Evolutionary conservation across 2,888 invertebrate genomes (phyloP).

Genomic region (Cheilosia grossa): DNA sequence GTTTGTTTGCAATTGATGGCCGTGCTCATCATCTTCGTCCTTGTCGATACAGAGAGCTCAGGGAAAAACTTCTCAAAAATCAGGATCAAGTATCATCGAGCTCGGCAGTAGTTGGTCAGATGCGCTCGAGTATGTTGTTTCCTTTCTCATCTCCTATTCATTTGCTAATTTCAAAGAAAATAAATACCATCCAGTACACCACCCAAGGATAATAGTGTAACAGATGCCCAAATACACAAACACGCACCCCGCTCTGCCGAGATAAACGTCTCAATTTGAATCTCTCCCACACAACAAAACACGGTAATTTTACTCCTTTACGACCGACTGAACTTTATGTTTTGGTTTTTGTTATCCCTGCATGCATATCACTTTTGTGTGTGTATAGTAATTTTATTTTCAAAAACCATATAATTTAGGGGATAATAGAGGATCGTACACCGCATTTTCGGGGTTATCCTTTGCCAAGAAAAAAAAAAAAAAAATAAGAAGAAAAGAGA

Average conservation of each 20-base stretch:
- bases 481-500: slow-evolving; percentile 12
- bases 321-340: slow-evolving; percentile 59
- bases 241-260: not conserved
- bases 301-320: slow-evolving; percentile 61
- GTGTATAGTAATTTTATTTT: slow-evolving; percentile 63
- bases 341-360: slow-evolving; percentile 52
- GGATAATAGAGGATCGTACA: slow-evolving; percentile 67
- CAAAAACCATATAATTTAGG: slow-evolving; percentile 71
- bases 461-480: slow-evolving; percentile 13
- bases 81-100: slow-evolving; percentile 57
- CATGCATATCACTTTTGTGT: slow-evolving; percentile 61
- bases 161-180: slow-evolving; percentile 63
- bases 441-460: slow-evolving; percentile 55
- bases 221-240: slow-evolving; percentile 53
- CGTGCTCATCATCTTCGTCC: slow-evolving; percentile 41
- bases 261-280: slow-evolving; percentile 66
- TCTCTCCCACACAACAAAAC: slow-evolving; percentile 15
- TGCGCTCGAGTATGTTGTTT: slow-evolving; percentile 28
- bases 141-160: slow-evolving; percentile 19
- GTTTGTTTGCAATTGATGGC: slow-evolving; percentile 23
- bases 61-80: not conserved
- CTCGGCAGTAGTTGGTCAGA: slow-evolving; percentile 16
- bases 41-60: slow-evolving; percentile 5
- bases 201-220: slow-evolving; percentile 55
- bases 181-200: slow-evolving; percentile 62